Conservation (phyloP, 1,140 invertebrate genomes). For the Ruditapes philippinarum region DNA sequence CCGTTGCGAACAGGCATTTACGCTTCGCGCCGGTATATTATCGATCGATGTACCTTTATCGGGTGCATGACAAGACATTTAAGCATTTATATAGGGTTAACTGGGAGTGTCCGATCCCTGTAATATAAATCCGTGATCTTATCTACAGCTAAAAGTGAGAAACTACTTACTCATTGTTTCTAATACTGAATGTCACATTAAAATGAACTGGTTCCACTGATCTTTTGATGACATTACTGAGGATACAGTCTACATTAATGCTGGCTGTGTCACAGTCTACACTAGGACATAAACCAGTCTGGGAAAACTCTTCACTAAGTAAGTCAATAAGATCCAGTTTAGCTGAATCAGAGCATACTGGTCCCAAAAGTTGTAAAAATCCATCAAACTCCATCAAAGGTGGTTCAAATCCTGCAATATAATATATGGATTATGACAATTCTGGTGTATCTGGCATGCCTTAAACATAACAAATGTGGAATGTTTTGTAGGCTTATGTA, state of each 20-base stretch:
- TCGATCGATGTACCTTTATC: too few relatives aligned
- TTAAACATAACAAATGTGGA: too few relatives aligned
- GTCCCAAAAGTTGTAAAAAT: background rate
- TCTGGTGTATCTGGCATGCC: too few relatives aligned
- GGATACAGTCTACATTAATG: slow-evolving; percentile 25
- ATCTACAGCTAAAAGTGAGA: too few relatives aligned
- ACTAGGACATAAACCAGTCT: slow-evolving; percentile 24
- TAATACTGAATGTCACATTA: slow-evolving; percentile 45
- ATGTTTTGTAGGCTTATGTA: too few relatives aligned
- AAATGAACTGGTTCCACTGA: slow-evolving; percentile 34
- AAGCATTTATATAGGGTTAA: too few relatives aligned
- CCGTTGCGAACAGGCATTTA: too few relatives aligned
- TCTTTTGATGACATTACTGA: slow-evolving; percentile 4
- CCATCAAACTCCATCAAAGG: slow-evolving; percentile 21
- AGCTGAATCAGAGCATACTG: slow-evolving; percentile 16
- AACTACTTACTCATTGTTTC: slow-evolving; percentile 13
- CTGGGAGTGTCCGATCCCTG: too few relatives aligned
- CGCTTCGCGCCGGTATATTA: too few relatives aligned
- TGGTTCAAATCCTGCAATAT: background rate
- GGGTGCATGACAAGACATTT: too few relatives aligned
- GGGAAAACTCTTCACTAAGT: background rate
- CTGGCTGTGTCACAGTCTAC: background rate
- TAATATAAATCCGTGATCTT: too few relatives aligned
- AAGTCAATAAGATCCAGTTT: background rate
- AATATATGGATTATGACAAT: too few relatives aligned